Base-by-base conservation (phyloP, 2,797 vertebrate species). In the Megalops cyprinoides region DNA sequence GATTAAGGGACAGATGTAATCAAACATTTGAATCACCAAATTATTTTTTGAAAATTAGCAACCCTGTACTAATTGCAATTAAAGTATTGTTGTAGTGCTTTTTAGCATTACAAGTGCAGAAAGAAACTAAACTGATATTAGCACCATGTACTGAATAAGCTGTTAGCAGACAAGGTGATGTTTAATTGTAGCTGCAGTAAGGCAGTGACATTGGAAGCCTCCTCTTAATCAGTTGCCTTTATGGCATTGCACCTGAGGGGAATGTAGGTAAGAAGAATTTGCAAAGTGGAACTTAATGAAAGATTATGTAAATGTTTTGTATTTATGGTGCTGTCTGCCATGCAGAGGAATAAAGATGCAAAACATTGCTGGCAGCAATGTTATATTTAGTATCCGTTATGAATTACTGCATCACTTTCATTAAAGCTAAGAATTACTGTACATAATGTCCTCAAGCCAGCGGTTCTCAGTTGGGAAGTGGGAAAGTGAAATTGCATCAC, bases 241-340 rank as follows among this genome's bases (percentile, higher is more conserved):
- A 71, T 42, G 37, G 20, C 39, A 71, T 3, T 71, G 37, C 20
- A 31, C 39, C 67, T 23, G 20, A 10, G 7, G 8, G 39, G 37
- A 23, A 44, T 67, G 62, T 18, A 14, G 12, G 3, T 4, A 39
- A 3, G 31, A 67, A 31, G 14, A 20, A 23, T 2, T 14, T 53
- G 6, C n/a, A 44, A 20, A 37, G n/a, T 71, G 14, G 20, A 44
- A 23, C 39, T 44, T 44, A 42, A 9, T 71, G 18, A 7, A 18
- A 1, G 18, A 8, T 71, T n/a, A 44, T 7, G 8, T 15, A 44
- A 71, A 71, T 71, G 20, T 44, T n/a, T 71, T 14, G 37, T 71
- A 71, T 71, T 44, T 71, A 42, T 71, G 39, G 67, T 71, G 67
- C 67, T 71, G 67, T 65, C 62, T 42, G 39, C 1, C 6, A 71